Base-by-base conservation (phyloP, 2,888 invertebrate species). In the Ashinkailepas kermadecensis region DNA sequence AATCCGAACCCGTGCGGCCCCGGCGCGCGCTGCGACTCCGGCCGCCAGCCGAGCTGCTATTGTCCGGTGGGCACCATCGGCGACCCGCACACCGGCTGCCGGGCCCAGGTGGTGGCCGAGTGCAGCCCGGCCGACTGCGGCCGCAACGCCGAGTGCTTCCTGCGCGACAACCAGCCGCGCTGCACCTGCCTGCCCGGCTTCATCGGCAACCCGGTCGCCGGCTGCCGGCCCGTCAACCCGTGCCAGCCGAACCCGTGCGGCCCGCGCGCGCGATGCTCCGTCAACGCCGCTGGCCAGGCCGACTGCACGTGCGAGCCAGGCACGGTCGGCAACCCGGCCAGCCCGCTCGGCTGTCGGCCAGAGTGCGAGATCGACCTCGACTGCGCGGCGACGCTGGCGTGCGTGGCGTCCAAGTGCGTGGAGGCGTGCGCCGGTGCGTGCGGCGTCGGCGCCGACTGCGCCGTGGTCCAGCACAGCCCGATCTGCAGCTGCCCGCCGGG, bases 31-130 rank as follows among this genome's bases (percentile, higher is more conserved):
- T 96, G 96, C 87, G 92, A 94, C 86, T 91, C 90, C 23, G 94
- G 94, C 86, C 90, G 91, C 83, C 81, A 80, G 21, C 81, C 83
- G 57, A 80, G 67, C 82, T 96, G 96, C 86, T 93, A 92, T 84
- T 96, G 96, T 86, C 92, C 95, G 87, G 91, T 92, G 81, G 95
- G 94, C 12, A 93, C 92, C 11, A 92, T 90, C 81, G 96, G 96
- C 84, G 96, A 96, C 89, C 96, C 96, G 0, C 96, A 96, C 86
- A 92, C 91, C 85, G 91, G 92, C 81, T 96, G 96, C 87, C 91
- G 92, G 18, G 85, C 86, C 85, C 83, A 83, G 82, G 82, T 80
- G 15, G 18, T 78, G 18, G 88, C 88, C 83, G 92, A 94, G 86
- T 94, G 94, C 39, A 94, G 94, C 86, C 88, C 90, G 3, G 92